These are phyloP conservation scores for Miniopterus natalensis DNA, from an alignment of 2,113 vertebrate genomes.

Conservation along the genomic window DNA sequence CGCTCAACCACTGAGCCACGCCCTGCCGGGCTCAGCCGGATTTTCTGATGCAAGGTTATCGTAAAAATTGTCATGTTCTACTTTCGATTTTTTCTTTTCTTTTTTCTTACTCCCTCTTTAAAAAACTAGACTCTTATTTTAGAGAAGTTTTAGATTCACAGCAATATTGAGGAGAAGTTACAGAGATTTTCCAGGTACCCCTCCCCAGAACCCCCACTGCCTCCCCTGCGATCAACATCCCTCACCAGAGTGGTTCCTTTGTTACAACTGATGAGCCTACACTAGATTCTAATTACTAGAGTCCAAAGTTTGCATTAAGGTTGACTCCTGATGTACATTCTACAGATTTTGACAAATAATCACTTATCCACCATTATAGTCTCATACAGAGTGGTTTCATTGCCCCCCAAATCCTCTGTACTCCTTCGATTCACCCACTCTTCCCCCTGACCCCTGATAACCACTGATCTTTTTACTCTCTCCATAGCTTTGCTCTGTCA, in stretches of 20 bases:
- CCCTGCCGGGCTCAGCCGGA: background rate
- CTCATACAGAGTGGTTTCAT: background rate
- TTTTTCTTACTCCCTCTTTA: background rate
- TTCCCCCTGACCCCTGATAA: background rate
- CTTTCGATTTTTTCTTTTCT: background rate
- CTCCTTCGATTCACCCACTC: background rate
- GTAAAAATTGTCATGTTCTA: constrained; percentile 41
- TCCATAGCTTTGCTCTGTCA: background rate
- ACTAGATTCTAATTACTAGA: too few relatives aligned
- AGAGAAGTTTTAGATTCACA: background rate
- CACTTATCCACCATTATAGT: background rate
- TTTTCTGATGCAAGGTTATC: constrained; percentile 51
- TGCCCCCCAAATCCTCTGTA: background rate
- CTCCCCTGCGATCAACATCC: background rate
- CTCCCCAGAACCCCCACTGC: rapidly evolving
- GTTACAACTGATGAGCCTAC: background rate
- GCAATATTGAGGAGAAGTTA: background rate
- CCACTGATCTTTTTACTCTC: background rate
- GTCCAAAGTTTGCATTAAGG: background rate
- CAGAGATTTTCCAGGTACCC: background rate
- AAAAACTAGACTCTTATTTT: background rate
- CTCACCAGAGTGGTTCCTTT: background rate
- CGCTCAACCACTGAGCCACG: too few relatives aligned
- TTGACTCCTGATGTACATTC: background rate
- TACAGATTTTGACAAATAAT: background rate